A percentile compares a stretch with the other conserved stretches of the same genome.
Evolutionary conservation across 1,140 invertebrate species (phyloP).

Genomic region (Drosophila elegans): DNA sequence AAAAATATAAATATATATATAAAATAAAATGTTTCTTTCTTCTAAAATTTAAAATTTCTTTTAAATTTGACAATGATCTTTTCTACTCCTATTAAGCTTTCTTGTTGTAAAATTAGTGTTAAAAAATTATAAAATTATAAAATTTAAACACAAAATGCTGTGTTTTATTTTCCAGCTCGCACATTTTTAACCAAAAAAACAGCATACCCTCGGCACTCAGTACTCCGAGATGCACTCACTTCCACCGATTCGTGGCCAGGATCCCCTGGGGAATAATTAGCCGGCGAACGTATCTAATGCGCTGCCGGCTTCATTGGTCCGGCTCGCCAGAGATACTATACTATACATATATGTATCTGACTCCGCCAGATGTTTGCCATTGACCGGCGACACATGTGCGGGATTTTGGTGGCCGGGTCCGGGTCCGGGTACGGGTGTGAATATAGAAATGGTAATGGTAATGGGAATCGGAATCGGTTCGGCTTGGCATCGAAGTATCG

Average conservation of each 20-base stretch:
- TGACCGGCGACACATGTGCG: conserved; percentile 46
- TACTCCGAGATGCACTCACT: neutral
- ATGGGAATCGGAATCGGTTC: neutral
- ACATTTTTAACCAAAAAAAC: neutral
- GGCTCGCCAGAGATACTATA: neutral
- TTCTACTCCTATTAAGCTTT: too few species aligned
- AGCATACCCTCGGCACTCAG: neutral
- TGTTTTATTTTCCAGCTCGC: too few species aligned
- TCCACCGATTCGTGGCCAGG: conserved; percentile 16
- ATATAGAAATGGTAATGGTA: neutral
- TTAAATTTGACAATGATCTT: too few species aligned
- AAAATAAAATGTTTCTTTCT: too few species aligned
- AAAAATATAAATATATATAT: too few species aligned
- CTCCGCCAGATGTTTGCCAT: conserved; percentile 52
- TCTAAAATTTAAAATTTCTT: too few species aligned
- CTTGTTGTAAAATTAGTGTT: too few species aligned
- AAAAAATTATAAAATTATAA: too few species aligned
- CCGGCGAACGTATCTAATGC: conserved; percentile 27
- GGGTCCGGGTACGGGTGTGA: neutral
- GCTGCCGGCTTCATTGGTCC: conserved; percentile 49
- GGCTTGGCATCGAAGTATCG: neutral
- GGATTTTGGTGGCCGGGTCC: conserved; percentile 21
- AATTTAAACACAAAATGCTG: too few species aligned
- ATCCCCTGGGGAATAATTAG: conserved; percentile 76
- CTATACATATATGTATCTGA: too few species aligned